Percentiles rank a stretch among this genome's conserved stretches.
Conservation (phyloP, 2,797 vertebrate species). For the Catharus ustulatus region DNA sequence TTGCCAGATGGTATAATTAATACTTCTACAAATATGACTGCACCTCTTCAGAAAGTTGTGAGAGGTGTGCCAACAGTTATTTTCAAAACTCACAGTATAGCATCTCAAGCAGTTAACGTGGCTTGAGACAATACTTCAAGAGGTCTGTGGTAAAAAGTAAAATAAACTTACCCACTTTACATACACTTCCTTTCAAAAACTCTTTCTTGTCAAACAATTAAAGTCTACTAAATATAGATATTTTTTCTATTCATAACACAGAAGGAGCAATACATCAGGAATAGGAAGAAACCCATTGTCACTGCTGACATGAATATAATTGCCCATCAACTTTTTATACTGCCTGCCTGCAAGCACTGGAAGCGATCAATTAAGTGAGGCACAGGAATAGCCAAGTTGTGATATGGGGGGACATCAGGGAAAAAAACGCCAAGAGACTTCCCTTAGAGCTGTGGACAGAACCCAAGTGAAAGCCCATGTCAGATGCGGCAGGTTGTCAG, state of each 20-base stretch:
- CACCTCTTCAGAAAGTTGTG: conserved; percentile 18
- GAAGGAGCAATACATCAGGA: background rate
- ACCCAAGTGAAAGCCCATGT: background rate
- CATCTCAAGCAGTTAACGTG: background rate
- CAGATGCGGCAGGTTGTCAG: background rate
- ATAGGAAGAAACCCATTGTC: conserved; percentile 3
- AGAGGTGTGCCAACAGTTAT: background rate
- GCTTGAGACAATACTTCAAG: background rate
- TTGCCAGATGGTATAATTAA: conserved; percentile 19
- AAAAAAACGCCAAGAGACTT: background rate
- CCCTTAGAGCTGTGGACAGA: background rate
- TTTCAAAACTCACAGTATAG: background rate
- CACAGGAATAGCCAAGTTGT: background rate
- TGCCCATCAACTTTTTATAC: background rate
- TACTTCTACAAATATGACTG: background rate
- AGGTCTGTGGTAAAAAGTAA: background rate
- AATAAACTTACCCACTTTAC: background rate
- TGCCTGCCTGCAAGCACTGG: background rate
- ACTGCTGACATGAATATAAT: background rate
- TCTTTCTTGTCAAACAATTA: background rate
- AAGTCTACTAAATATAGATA: background rate
- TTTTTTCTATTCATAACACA: background rate
- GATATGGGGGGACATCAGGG: background rate
- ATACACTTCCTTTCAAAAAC: background rate
- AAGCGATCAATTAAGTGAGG: background rate